phyloP scores from a whole-genome alignment of 2,797 vertebrate species.

The Botia almorhae region DNA sequence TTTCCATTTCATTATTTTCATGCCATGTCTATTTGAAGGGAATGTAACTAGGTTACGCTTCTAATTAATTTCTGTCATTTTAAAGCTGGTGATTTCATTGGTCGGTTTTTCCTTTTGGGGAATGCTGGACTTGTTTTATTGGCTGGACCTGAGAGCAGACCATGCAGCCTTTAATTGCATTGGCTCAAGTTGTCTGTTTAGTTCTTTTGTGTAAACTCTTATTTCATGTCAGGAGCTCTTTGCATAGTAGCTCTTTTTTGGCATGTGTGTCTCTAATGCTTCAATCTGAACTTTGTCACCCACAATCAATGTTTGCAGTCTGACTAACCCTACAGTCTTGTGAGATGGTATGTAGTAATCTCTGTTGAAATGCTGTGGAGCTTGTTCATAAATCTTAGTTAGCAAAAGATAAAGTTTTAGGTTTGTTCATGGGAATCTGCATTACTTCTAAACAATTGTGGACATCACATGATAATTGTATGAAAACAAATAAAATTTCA shows the following conservation, averaged over 20 bases:
- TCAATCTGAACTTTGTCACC: neutral
- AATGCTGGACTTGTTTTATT: constrained; percentile 35
- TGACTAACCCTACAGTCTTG: neutral
- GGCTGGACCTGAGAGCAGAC: constrained; percentile 47
- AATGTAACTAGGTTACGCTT: constrained; percentile 36
- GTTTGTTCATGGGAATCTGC: neutral
- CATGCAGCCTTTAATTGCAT: constrained; percentile 42
- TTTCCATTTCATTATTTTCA: neutral
- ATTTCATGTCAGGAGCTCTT: constrained; percentile 20
- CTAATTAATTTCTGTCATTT: constrained; percentile 47
- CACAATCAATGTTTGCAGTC: neutral
- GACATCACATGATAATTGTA: neutral
- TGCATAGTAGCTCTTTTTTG: constrained; percentile 32
- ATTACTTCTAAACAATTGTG: neutral
- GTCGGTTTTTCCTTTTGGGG: constrained; percentile 17
- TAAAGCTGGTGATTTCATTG: constrained; percentile 48
- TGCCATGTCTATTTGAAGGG: neutral
- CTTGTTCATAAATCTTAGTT: constrained; percentile 5
- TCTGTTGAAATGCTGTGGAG: constrained; percentile 6
- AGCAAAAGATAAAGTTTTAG: neutral
- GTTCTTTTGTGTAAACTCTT: constrained; percentile 37
- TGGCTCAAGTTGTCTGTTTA: constrained; percentile 45
- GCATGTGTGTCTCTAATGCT: constrained; percentile 12
- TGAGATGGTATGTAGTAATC: neutral
- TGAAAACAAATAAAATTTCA: neutral